Evolutionary conservation across 1,140 invertebrate species (phyloP).

Genomic region (Aplysia californica): DNA sequence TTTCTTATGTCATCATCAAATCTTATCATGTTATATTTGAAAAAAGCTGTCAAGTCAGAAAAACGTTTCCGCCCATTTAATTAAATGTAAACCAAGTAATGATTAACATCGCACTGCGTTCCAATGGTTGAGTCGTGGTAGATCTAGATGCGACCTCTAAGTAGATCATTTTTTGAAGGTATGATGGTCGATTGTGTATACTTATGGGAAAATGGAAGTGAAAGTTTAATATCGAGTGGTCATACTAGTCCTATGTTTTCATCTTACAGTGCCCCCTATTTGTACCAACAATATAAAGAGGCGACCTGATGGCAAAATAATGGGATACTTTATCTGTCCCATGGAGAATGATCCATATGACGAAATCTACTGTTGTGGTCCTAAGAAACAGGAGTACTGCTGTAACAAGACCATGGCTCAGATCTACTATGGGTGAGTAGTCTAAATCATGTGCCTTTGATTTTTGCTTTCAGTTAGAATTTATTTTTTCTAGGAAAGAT

Average conservation of each 20-base stretch:
- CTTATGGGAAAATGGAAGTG: background rate
- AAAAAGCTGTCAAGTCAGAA: background rate
- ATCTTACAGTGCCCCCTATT: conserved; percentile 13
- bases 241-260: background rate
- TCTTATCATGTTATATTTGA: too few species aligned
- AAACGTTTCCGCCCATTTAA: background rate
- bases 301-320: conserved; percentile 4
- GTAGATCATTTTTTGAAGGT: background rate
- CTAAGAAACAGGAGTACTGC: conserved; percentile 7
- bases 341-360: background rate
- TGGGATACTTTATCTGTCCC: conserved; percentile 23
- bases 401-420: conserved; percentile 13
- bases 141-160: background rate
- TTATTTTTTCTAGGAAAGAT: too few species aligned
- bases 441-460: too few species aligned
- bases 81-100: background rate
- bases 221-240: background rate
- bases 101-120: too few species aligned
- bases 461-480: too few species aligned
- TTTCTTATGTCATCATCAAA: too few species aligned
- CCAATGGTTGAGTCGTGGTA: too few species aligned
- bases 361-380: conserved; percentile 12
- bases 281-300: conserved; percentile 1
- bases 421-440: background rate
- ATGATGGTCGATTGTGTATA: background rate